Conservation (phyloP, 2,113 vertebrate species). For the Istiophorus platypterus region DNA sequence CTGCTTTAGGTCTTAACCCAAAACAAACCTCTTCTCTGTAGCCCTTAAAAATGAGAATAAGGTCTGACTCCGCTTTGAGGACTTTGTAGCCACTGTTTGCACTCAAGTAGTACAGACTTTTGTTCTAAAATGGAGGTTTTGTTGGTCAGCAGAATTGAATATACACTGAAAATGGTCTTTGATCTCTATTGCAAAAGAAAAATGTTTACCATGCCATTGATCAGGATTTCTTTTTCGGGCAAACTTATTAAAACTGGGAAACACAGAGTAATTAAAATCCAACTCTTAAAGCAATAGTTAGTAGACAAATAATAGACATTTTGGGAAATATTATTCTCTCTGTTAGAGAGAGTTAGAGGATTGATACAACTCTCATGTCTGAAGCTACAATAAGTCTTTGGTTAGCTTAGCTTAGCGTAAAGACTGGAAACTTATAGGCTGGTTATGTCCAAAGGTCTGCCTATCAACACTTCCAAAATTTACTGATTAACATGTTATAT, state of each 20-base stretch:
- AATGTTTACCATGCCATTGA: background rate
- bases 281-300: background rate
- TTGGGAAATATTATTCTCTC: background rate
- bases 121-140: background rate
- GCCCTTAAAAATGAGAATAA: conserved; percentile 20
- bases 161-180: background rate
- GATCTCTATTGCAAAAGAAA: background rate
- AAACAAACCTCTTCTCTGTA: background rate
- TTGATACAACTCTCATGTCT: background rate
- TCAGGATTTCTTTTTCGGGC: background rate
- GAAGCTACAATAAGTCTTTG: background rate
- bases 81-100: background rate
- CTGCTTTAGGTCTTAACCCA: background rate
- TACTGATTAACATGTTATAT: background rate
- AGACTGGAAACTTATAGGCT: background rate
- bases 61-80: background rate
- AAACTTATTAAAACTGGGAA: background rate
- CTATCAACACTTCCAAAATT: background rate
- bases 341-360: background rate
- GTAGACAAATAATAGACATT: too few relatives aligned
- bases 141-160: background rate
- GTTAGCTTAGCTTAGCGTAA: background rate
- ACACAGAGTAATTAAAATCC: background rate
- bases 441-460: background rate
- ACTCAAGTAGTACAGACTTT: background rate